Evolutionary conservation across 1,140 invertebrate species (phyloP), one percentile per base, ranked within the genome.

Genomic region (Diabrotica virgifera): DNA sequence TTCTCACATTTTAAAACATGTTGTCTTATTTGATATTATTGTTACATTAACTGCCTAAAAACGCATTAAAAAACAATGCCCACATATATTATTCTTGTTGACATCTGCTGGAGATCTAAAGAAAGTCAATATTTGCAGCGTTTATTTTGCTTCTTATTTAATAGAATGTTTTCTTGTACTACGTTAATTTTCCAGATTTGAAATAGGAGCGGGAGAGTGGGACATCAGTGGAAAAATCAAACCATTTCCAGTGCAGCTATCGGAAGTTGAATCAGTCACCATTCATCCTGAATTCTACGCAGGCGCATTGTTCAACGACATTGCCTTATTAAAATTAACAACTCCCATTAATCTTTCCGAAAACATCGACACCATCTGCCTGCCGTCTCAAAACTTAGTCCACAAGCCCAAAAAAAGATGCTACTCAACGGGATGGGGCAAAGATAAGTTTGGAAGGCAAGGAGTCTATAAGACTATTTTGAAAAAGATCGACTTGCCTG

Each of bases 151-250:
- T 2, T 2, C 4, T 24, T 24, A n/a, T 24, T 24, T 24, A 24
- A 24, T 24, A 24, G 24, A 1, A 24, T 24, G 4, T 24, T 24
- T 24, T 24, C 4, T 24, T 24, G 24, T 2, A 24, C 24, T 24
- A 4, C 24, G 24, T 24, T 24, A 46, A 2, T 46, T 46, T 8
- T 46, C 6, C n/a, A 46, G 40, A 46, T 46, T 3, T 3, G 2
- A 66, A 38, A 37, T 53, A 9, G 36, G 59, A 68, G 85, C 87
- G 5, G 90, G 90, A 8, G 89, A 91, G 81, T 91, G 89, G 88
- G 89, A 93, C 73, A 92, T 90, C 0, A 87, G 92, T 74, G 89
- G 85, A 0, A 86, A 84, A 59, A 82, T 82, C 5, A 91, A 94
- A 76, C 79, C 89, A 2, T 85, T 80, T 52, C 84, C 85, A 0